Base-by-base conservation (phyloP, 1,140 invertebrate species). In the Apis florea region DNA sequence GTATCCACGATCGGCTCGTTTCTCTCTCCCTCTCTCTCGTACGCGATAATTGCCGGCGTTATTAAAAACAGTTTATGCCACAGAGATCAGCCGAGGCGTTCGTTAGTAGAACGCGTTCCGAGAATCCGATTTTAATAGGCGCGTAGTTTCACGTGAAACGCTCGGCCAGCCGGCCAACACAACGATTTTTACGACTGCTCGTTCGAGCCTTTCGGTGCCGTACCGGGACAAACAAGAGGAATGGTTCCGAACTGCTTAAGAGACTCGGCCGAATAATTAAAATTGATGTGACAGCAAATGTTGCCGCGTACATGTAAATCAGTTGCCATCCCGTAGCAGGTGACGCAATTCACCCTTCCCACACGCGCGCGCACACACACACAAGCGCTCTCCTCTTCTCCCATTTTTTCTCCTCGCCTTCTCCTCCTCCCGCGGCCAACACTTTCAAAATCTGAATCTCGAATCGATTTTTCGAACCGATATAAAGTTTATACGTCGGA, bases 101-200 rank as follows among this genome's bases (percentile, higher is more conserved):
- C 84, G 84, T 86, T 87, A 87, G 85, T 79, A 73, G 79, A 88
- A 82, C 76, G 83, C 76, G 79, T 85, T 88, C 86, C 24, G 79
- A 61, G 86, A 88, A 87, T 82, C 80, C 72, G 83, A 58, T 79
- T 88, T 88, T 88, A 88, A 87, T 88, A 87, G 86, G 71, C 79
- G 79, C 79, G 76, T 83, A 83, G 72, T 85, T 87, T 85, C 74
- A 71, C 76, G 83, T 85, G 85, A 82, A 85, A 88, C 75, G 64
- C 78, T 81, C 31, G 31, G 63, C 21, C 74, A 88, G 63, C 68
- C 64, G 63, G 26, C 79, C 68, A 73, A 40, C 31, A 40, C 59
- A 78, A 79, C 83, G 79, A 85, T 87, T 88, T 56, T 88, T 88
- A 88, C 86, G 86, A 88, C 79, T 73, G 53, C 71, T 79, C 87